These are phyloP conservation scores for Eupithecia subfuscata DNA, from an alignment of 2,888 invertebrate species.

Conservation along the genomic window DNA sequence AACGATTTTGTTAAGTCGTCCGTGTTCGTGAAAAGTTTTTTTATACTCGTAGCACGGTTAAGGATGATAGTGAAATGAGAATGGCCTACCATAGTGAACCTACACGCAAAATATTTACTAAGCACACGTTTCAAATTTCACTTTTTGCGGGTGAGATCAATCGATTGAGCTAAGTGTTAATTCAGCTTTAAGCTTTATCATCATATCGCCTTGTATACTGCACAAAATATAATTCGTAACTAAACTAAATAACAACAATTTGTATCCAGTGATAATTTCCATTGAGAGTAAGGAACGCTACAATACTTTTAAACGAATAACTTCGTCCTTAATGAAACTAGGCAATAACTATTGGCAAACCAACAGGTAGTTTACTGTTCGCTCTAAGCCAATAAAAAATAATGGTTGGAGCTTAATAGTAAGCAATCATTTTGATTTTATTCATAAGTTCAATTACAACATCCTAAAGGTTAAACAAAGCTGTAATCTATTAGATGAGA, in stretches of 20 bases:
- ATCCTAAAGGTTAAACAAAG: constrained; percentile 32
- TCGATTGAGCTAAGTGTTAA: not conserved
- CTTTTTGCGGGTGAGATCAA: not conserved
- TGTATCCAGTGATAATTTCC: not conserved
- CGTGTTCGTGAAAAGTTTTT: not conserved
- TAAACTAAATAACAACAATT: not conserved
- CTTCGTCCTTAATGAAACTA: not conserved
- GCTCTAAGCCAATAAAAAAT: constrained; percentile 18
- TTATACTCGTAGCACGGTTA: not conserved
- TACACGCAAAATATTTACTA: not conserved
- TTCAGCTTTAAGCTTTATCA: not conserved
- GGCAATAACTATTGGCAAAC: constrained; percentile 19
- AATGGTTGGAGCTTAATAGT: constrained; percentile 28
- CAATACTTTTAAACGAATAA: not conserved
- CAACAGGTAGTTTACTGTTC: constrained; percentile 10
- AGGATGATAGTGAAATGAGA: not conserved
- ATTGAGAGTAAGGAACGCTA: not conserved
- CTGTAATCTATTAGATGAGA: constrained; percentile 39
- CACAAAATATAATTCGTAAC: not conserved
- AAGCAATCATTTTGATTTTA: constrained; percentile 34
- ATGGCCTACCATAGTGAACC: not conserved
- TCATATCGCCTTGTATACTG: not conserved
- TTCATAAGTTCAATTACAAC: constrained; percentile 42
- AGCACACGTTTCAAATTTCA: not conserved
- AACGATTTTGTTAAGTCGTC: not conserved